phyloP scores from a whole-genome alignment of 1,140 invertebrate genomes.

The Drosophila tristis region DNA sequence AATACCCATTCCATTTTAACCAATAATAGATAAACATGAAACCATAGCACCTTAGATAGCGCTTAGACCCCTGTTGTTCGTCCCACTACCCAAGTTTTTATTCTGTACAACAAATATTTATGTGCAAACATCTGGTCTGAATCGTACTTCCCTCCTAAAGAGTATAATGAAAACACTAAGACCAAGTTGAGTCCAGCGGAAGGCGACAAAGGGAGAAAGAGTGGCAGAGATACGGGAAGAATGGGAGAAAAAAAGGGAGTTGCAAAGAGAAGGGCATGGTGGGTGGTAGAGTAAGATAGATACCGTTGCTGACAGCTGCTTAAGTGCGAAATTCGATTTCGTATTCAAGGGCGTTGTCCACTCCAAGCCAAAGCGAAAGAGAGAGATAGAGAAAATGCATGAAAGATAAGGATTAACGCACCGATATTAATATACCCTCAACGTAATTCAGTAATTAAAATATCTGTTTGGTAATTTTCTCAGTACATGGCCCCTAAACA shows the following conservation, averaged over 20 bases:
- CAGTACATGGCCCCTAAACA: too few species aligned
- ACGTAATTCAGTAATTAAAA: too few species aligned
- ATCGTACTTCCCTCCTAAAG: background rate
- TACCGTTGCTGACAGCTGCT: slow-evolving; percentile 43
- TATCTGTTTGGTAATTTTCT: too few species aligned
- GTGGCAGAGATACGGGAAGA: background rate
- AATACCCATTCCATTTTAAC: too few species aligned
- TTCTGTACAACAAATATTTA: background rate
- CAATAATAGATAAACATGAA: too few species aligned
- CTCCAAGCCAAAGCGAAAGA: slow-evolving; percentile 1
- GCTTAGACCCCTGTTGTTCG: too few species aligned
- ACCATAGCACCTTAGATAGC: too few species aligned
- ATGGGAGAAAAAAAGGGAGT: background rate
- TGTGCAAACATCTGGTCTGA: slow-evolving; percentile 1
- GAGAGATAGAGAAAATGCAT: background rate
- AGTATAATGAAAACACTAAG: too few species aligned
- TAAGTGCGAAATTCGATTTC: slow-evolving; percentile 57
- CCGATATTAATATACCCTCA: too few species aligned
- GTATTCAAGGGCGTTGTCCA: slow-evolving; percentile 40
- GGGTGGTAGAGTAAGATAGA: slow-evolving; percentile 28
- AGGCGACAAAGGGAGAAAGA: background rate
- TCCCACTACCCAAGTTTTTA: too few species aligned
- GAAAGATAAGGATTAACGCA: too few species aligned
- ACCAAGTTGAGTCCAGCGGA: background rate
- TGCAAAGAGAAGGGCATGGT: background rate